These are phyloP conservation scores for Scaptomyza tumidula DNA, from an alignment of 2,888 invertebrate genomes.

Conservation along the genomic window DNA sequence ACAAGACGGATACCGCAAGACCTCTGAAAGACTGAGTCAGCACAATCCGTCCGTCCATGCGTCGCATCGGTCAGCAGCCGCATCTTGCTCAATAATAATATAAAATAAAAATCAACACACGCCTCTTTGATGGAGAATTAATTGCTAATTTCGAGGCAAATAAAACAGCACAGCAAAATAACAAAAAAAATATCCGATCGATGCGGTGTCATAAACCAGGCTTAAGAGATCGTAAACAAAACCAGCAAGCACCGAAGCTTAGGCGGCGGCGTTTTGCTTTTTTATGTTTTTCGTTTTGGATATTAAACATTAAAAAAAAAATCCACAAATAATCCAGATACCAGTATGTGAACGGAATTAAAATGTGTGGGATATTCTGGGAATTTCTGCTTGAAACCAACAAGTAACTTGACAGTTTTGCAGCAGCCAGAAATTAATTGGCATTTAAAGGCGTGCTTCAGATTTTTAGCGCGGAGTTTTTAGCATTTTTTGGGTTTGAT, in stretches of 20 bases:
- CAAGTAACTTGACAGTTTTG: constrained; percentile 62
- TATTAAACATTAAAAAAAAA: constrained; percentile 48
- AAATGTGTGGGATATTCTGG: constrained; percentile 51
- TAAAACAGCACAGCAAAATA: constrained; percentile 34
- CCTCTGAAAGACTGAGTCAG: constrained; percentile 42
- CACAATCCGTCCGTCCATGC: constrained; percentile 6
- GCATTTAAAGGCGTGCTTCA: constrained; percentile 65
- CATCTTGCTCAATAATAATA: constrained; percentile 38
- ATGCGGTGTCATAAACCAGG: constrained; percentile 72
- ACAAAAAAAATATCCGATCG: constrained; percentile 42
- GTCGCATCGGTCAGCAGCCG: constrained; percentile 11
- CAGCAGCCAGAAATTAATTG: constrained; percentile 64
- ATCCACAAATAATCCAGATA: constrained; percentile 44
- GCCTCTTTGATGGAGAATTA: constrained; percentile 59
- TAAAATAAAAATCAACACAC: constrained; percentile 61
- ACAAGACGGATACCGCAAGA: background rate
- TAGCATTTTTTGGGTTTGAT: constrained; percentile 22
- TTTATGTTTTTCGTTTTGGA: constrained; percentile 39
- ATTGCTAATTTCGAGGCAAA: constrained; percentile 69
- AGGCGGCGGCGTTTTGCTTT: constrained; percentile 44
- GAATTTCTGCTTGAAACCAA: constrained; percentile 46
- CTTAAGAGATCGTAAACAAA: constrained; percentile 72
- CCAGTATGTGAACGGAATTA: constrained; percentile 5
- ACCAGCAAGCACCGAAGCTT: constrained; percentile 17
- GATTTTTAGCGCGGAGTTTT: constrained; percentile 35